A percentile compares a stretch with the other conserved stretches of the same genome.
These are phyloP conservation scores for Threskiornis aethiopicus DNA, from an alignment of 2,797 vertebrate species.

Conservation along the genomic window DNA sequence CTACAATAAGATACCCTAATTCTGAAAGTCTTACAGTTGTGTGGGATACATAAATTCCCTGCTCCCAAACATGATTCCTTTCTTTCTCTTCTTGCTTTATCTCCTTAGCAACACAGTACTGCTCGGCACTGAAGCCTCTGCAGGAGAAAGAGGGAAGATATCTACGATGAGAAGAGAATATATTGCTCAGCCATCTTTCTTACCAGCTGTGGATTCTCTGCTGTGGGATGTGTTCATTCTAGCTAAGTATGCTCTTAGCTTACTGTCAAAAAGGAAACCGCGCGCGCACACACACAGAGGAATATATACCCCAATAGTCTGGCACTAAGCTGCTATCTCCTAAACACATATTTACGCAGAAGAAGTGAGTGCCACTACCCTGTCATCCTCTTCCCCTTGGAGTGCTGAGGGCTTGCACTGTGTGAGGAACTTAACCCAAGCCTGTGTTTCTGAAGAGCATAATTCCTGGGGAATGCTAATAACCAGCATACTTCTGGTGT, in stretches of 20 bases:
- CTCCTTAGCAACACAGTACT: slow-evolving; percentile 41
- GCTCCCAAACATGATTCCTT: background rate
- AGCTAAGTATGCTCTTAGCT: background rate
- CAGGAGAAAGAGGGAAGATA: background rate
- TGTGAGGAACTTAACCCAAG: background rate
- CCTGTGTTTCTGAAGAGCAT: background rate
- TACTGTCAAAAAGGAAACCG: background rate
- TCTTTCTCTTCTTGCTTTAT: background rate
- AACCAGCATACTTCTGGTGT: background rate
- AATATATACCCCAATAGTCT: background rate
- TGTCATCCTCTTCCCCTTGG: background rate
- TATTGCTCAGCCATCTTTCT: background rate
- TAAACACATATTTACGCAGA: background rate
- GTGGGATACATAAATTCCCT: background rate
- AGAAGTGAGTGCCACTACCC: background rate
- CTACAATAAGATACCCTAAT: background rate
- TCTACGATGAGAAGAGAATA: background rate
- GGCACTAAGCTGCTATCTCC: background rate
- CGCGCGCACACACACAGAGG: accelerated
- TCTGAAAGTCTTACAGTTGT: background rate
- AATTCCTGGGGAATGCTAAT: background rate
- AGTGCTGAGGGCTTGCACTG: background rate
- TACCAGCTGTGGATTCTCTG: background rate
- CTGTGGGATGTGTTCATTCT: background rate
- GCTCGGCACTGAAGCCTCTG: background rate